Evolutionary conservation across 2,113 vertebrate genomes (phyloP), one percentile per base, ranked within the genome.

Genomic region (Corythornis vintsioides): DNA sequence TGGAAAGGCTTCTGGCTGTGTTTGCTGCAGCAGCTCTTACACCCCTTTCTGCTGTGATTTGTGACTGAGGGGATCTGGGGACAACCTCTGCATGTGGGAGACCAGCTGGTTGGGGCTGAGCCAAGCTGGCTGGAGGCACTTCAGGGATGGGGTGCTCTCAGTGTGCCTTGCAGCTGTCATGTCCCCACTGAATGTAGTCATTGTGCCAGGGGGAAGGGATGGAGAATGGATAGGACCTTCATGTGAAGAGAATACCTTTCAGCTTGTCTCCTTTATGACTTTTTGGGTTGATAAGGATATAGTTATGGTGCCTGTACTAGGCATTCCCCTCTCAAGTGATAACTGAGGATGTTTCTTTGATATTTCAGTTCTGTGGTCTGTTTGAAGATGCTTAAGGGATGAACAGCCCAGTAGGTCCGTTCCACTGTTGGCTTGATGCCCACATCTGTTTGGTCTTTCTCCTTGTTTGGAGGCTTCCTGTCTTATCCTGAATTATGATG

Each of bases 401-500:
- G 43, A 40, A 38, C 21, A 70, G 15, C 59, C 13, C 26, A 35
- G 11, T 33, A 69, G 33, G 19, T 38, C 13, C 2, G 1, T 88
- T 10, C 12, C 24, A 5, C 26, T 67, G 13, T 17, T 40, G 64
- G 25, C 5, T 14, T n/a, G 22, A 35, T 63, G 42, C 5, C 31
- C 24, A n/a, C 6, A 15, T 78, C 45, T 74, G 15, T 50, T 29
- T 50, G 42, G 31, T 53, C 42, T 55, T 3, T 29, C 35, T 69
- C 42, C 38, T 50, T 0, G 0, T 16, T 35, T 83, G 74, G 53
- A 43, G n/a, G 7, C 11, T 45, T 71, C 76, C 35, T 42, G 52
- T 33, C 53, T 56, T 43, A 20, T 48, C 35, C 4, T 20, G 2
- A 0, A 1, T 64, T 8, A 8, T 15, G 35, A 7, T 7, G n/a